Conservation (phyloP, 2,888 invertebrate genomes). For the Lepidonotus clava region DNA sequence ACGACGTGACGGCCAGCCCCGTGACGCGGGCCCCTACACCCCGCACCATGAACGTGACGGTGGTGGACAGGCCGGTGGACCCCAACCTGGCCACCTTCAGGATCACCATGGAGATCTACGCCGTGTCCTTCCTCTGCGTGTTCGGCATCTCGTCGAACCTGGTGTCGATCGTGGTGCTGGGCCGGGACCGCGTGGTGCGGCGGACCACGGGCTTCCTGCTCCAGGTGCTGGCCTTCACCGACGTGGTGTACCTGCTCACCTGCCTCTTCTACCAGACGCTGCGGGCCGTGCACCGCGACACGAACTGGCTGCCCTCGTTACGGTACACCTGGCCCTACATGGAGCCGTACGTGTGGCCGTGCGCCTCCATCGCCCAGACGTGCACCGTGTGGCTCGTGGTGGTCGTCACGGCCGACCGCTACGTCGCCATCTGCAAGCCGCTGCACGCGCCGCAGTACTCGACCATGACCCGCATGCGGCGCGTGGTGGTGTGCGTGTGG, state of each 20-base stretch:
- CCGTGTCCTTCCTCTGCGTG: constrained; percentile 63
- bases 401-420: constrained; percentile 64
- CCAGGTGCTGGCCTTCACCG: constrained; percentile 64
- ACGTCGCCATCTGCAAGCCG: constrained; percentile 65
- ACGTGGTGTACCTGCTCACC: constrained; percentile 62
- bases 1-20: too few relatives aligned
- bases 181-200: constrained; percentile 60
- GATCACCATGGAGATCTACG: constrained; percentile 62
- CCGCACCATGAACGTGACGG: constrained; percentile 37
- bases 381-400: constrained; percentile 66
- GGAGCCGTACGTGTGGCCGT: constrained; percentile 65
- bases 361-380: constrained; percentile 64
- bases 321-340: constrained; percentile 60
- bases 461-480: constrained; percentile 59
- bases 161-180: constrained; percentile 63
- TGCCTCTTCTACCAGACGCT: constrained; percentile 65
- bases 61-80: neutral
- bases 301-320: constrained; percentile 59
- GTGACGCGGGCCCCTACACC: too few relatives aligned
- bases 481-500: constrained; percentile 61
- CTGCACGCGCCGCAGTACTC: constrained; percentile 63
- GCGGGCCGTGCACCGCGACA: constrained; percentile 56
- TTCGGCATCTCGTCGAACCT: constrained; percentile 65
- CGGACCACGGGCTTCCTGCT: constrained; percentile 65
- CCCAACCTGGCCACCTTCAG: constrained; percentile 44